Percentiles rank a stretch among this genome's conserved stretches.
phyloP scores from a whole-genome alignment of 2,113 vertebrate genomes.

The Pachycephala philippinensis region DNA sequence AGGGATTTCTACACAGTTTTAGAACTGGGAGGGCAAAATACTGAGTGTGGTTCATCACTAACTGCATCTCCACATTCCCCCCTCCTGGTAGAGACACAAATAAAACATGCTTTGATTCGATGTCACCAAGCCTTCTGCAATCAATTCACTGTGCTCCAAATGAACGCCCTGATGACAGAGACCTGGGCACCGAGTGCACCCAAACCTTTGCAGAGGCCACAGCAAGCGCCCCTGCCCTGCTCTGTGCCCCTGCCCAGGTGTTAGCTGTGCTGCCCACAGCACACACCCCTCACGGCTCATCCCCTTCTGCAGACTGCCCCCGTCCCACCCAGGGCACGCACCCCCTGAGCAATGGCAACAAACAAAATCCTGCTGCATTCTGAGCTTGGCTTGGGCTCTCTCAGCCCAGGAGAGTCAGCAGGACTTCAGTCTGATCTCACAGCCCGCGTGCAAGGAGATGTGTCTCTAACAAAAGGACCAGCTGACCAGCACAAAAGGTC shows the following conservation, averaged over 20 bases:
- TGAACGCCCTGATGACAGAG: background rate
- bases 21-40: background rate
- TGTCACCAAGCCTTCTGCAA: background rate
- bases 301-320: background rate
- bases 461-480: no score
- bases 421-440: background rate
- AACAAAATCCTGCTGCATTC: background rate
- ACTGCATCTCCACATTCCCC: background rate
- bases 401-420: background rate
- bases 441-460: accelerated
- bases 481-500: background rate
- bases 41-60: background rate
- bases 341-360: background rate
- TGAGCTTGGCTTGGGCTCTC: background rate
- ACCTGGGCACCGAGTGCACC: background rate
- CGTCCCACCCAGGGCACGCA: accelerated
- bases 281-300: background rate
- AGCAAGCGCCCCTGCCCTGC: background rate
- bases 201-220: background rate
- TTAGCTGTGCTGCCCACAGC: background rate
- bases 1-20: background rate
- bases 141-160: background rate
- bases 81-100: background rate
- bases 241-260: background rate
- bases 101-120: background rate